Percentiles rank a stretch among this genome's conserved stretches.
phyloP scores from a whole-genome alignment of 1,140 invertebrate species.

The Rhopalosiphum maidis region DNA sequence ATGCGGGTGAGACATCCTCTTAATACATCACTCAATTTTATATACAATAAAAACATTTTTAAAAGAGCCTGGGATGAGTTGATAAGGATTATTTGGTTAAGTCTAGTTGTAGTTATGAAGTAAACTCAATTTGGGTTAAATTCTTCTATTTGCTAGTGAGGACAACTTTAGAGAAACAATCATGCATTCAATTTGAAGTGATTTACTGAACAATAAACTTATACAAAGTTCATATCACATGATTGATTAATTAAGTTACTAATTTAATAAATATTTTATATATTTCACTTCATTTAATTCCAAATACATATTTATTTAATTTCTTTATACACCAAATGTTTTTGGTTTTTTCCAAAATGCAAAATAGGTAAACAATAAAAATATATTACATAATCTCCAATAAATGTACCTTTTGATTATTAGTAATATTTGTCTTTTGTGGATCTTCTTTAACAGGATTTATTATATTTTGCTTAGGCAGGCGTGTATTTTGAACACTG shows the following conservation, averaged over 20 bases:
- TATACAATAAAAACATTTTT: too few relatives aligned
- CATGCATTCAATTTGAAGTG: neutral
- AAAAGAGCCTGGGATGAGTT: too few relatives aligned
- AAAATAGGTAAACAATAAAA: neutral
- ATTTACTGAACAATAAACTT: neutral
- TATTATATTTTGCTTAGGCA: neutral
- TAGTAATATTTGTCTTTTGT: neutral
- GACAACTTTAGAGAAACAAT: neutral
- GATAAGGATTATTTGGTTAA: too few relatives aligned
- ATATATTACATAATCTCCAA: neutral
- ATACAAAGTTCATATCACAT: neutral
- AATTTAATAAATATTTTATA: too few relatives aligned
- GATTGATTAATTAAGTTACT: neutral
- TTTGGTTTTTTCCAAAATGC: neutral
- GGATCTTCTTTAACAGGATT: neutral
- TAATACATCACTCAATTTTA: too few relatives aligned
- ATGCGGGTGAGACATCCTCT: too few relatives aligned
- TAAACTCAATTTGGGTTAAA: neutral
- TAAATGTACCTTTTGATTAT: conserved; percentile 16
- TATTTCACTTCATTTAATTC: neutral
- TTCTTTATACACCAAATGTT: neutral
- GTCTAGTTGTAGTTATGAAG: too few relatives aligned
- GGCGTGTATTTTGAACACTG: neutral
- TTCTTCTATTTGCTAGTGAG: neutral
- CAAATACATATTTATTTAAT: neutral